Evolutionary conservation across 2,888 invertebrate genomes (phyloP).

Genomic region (Pachliopta kotzebuea): DNA sequence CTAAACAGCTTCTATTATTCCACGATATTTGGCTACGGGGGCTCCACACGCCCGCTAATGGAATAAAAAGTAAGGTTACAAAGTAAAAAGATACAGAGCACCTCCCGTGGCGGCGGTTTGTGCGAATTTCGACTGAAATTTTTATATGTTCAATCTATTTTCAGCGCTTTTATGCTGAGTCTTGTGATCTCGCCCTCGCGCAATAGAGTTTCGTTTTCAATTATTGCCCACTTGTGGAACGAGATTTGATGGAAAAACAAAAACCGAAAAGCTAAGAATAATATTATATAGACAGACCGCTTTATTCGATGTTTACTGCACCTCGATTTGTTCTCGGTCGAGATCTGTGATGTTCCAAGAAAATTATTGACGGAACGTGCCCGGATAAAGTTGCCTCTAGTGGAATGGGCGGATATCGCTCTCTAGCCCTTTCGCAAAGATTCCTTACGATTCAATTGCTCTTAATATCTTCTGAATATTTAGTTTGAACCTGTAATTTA

Average conservation of each 20-base stretch:
- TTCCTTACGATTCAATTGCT: conserved; percentile 51
- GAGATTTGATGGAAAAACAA: conserved; percentile 74
- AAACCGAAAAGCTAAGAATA: conserved; percentile 68
- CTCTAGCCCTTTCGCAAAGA: conserved; percentile 46
- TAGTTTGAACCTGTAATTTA: conserved; percentile 33
- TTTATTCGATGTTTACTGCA: conserved; percentile 77
- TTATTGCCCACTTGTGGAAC: conserved; percentile 81
- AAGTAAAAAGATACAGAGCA: conserved; percentile 78
- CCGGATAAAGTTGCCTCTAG: conserved; percentile 54
- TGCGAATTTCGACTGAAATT: conserved; percentile 79
- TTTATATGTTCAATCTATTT: conserved; percentile 80
- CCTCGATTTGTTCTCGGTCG: conserved; percentile 69
- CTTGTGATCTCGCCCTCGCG: conserved; percentile 70
- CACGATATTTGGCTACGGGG: conserved; percentile 77
- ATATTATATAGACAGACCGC: conserved; percentile 77
- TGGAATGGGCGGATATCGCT: conserved; percentile 48
- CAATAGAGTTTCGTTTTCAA: conserved; percentile 79
- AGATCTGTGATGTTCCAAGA: conserved; percentile 74
- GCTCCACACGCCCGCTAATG: conserved; percentile 76
- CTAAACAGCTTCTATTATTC: conserved; percentile 80
- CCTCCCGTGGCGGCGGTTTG: conserved; percentile 74
- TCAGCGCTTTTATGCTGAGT: conserved; percentile 76
- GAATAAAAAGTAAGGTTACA: conserved; percentile 81
- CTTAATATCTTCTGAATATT: conserved; percentile 43
- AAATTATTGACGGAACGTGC: conserved; percentile 79